Evolutionary conservation across 1,140 invertebrate species (phyloP).

Genomic region (Rhizoglyphus robini): DNA sequence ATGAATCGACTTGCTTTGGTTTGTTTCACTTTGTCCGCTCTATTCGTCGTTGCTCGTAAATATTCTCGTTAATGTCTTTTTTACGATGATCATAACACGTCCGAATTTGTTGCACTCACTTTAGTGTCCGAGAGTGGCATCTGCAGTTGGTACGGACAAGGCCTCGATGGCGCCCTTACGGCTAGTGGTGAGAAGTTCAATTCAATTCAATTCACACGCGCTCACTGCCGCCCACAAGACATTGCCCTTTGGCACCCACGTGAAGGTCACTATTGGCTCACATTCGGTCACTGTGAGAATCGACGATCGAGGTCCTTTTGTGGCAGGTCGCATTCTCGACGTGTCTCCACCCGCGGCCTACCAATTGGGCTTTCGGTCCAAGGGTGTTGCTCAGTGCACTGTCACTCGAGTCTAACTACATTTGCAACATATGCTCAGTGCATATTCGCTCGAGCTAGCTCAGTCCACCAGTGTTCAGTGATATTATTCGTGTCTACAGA

Average conservation of each 20-base stretch:
- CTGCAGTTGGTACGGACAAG: conserved; percentile 6
- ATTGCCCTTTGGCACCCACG: conserved; percentile 8
- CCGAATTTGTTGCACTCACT: too few relatives aligned
- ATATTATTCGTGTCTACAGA: too few relatives aligned
- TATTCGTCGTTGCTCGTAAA: too few relatives aligned
- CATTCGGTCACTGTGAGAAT: background rate
- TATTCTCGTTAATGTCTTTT: too few relatives aligned
- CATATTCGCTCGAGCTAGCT: too few relatives aligned
- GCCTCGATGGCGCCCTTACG: background rate
- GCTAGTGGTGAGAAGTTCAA: conserved; percentile 18
- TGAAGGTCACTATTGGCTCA: background rate
- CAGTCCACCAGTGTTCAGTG: too few relatives aligned
- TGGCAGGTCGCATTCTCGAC: conserved; percentile 12
- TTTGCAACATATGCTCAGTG: too few relatives aligned
- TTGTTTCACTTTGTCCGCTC: too few relatives aligned
- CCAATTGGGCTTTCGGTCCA: background rate
- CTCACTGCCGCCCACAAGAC: conserved; percentile 19
- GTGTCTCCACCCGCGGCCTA: background rate
- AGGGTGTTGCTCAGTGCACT: background rate
- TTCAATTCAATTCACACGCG: background rate
- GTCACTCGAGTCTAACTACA: background rate
- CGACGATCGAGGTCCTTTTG: conserved; percentile 17
- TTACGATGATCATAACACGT: too few relatives aligned
- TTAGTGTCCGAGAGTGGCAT: background rate
- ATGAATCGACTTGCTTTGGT: too few relatives aligned